Percentiles rank a stretch among this genome's conserved stretches.
phyloP scores from a whole-genome alignment of 1,140 invertebrate genomes.

The Ostrea denselamellosa region DNA sequence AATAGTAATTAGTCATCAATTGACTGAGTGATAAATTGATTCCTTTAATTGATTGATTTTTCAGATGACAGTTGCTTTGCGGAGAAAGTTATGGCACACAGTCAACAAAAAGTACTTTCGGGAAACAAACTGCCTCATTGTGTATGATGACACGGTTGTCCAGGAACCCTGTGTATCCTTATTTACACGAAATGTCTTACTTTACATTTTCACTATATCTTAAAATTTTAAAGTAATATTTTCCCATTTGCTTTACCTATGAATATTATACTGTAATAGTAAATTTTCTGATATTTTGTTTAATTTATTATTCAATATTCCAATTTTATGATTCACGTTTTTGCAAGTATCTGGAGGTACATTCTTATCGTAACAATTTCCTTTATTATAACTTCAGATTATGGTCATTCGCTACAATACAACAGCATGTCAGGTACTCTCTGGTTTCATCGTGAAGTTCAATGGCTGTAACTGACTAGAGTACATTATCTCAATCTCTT shows the following conservation, averaged over 20 bases:
- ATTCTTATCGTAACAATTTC: background rate
- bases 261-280: too few relatives aligned
- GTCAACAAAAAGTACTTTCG: constrained; percentile 19
- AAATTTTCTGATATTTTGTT: too few relatives aligned
- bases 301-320: too few relatives aligned
- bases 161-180: background rate
- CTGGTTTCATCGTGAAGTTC: too few relatives aligned
- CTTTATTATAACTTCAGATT: background rate
- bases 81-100: background rate
- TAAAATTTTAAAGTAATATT: too few relatives aligned
- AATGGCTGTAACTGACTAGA: background rate
- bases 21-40: background rate
- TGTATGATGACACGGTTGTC: background rate
- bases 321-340: too few relatives aligned
- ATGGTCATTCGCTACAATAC: background rate
- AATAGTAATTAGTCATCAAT: background rate
- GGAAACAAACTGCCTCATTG: background rate
- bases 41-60: background rate
- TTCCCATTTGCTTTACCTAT: too few relatives aligned
- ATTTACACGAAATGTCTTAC: background rate
- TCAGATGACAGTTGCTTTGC: background rate
- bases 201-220: background rate
- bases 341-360: too few relatives aligned
- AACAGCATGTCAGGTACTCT: background rate
- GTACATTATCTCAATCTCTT: background rate